These are phyloP conservation scores for Neodiprion lecontei DNA, from an alignment of 1,140 invertebrate species.

Conservation along the genomic window DNA sequence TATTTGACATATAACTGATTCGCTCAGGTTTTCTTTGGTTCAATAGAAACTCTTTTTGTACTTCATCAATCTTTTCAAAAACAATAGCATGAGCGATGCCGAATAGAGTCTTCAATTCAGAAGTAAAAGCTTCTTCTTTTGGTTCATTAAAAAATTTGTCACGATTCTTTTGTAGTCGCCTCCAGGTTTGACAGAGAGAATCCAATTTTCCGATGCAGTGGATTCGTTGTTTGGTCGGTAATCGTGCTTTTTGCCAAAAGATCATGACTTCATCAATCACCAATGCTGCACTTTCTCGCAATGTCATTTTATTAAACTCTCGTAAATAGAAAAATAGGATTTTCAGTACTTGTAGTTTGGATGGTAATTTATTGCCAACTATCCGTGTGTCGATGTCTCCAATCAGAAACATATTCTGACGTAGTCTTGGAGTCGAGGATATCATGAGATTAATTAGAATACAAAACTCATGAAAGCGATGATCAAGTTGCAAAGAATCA, in stretches of 20 bases:
- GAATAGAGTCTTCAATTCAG: slow-evolving; percentile 11
- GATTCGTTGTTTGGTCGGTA: slow-evolving; percentile 6
- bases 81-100: slow-evolving; percentile 3
- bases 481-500: too few species aligned
- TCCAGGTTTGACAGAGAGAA: not conserved
- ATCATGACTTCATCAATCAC: not conserved
- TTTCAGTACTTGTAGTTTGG: not conserved
- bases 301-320: not conserved
- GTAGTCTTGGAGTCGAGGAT: slow-evolving; percentile 43
- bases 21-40: slow-evolving; percentile 24
- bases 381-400: slow-evolving; percentile 38
- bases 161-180: not conserved
- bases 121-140: slow-evolving; percentile 20
- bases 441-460: not conserved
- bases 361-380: slow-evolving; percentile 37
- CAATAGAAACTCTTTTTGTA: slow-evolving; percentile 17
- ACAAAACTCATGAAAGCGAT: too few species aligned
- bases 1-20: slow-evolving; percentile 20
- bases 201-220: slow-evolving; percentile 13
- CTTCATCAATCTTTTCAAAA: slow-evolving; percentile 21
- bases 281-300: slow-evolving; percentile 7
- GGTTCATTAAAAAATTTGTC: too few species aligned
- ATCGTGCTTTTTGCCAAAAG: slow-evolving; percentile 13
- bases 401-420: slow-evolving; percentile 55
- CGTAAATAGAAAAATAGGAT: slow-evolving; percentile 9